Conservation (phyloP, 2,797 vertebrate species). For the Pangasius larnaudii region DNA sequence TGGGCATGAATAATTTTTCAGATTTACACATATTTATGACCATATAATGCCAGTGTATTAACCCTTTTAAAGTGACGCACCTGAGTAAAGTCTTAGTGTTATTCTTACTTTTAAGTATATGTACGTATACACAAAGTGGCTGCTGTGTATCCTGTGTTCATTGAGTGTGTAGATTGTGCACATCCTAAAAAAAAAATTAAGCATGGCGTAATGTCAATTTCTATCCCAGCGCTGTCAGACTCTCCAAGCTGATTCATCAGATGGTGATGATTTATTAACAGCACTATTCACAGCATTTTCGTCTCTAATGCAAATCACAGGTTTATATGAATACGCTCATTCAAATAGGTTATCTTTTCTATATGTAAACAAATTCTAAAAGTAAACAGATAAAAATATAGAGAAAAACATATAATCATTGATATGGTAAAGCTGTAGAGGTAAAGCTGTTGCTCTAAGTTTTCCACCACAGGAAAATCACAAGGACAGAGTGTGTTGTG, state of each 20-base stretch:
- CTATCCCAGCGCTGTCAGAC: neutral
- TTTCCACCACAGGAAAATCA: no score
- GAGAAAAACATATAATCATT: neutral
- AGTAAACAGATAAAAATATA: no score
- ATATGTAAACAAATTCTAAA: neutral
- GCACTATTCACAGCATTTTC: neutral
- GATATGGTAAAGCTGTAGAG: neutral
- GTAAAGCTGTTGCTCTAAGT: neutral
- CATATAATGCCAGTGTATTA: neutral
- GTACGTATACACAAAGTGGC: neutral
- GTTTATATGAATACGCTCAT: neutral
- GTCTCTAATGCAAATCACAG: neutral
- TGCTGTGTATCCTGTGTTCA: neutral
- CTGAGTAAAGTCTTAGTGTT: neutral
- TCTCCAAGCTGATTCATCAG: neutral
- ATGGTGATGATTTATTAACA: neutral
- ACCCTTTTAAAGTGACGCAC: neutral
- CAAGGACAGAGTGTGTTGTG: neutral
- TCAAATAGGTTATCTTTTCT: neutral
- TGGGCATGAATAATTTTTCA: neutral
- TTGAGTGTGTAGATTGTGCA: neutral
- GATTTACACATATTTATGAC: neutral
- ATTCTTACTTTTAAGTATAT: neutral
- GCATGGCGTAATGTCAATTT: neutral
- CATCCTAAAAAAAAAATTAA: neutral